A percentile compares a stretch with the other conserved stretches of the same genome.
These are phyloP conservation scores for Crotalus helleri DNA, from an alignment of 2,113 vertebrate species.

Conservation along the genomic window DNA sequence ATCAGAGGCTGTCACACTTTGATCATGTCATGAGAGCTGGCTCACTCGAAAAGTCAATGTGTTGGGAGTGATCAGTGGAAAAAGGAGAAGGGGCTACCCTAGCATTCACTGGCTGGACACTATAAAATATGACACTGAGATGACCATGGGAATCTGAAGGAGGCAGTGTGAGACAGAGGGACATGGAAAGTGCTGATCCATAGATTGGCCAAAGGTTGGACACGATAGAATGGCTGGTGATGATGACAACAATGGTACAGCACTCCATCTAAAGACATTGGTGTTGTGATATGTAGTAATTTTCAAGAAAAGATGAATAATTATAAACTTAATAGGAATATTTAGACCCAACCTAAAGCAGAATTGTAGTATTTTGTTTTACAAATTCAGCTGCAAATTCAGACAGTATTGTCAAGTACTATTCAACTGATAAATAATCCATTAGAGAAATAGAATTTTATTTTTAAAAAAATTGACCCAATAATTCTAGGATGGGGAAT, in stretches of 20 bases:
- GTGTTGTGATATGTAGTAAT: slow-evolving; percentile 5
- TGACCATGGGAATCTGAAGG: no score
- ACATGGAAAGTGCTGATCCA: not conserved
- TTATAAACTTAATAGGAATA: slow-evolving; percentile 12
- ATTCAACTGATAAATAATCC: not conserved
- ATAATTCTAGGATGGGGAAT: not conserved
- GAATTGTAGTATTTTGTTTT: not conserved
- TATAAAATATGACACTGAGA: not conserved
- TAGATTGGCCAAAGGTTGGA: not conserved
- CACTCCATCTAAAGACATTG: not conserved
- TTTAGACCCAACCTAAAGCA: not conserved
- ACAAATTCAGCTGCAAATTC: not conserved
- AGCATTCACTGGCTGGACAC: not conserved
- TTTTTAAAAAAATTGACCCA: not conserved
- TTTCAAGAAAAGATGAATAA: not conserved
- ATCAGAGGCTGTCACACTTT: not conserved
- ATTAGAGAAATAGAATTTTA: not conserved
- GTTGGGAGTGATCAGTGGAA: no score
- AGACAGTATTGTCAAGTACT: not conserved
- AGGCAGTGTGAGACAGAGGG: no score
- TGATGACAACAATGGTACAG: not conserved
- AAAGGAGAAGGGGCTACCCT: not conserved
- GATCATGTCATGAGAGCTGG: not conserved
- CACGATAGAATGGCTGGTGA: not conserved
- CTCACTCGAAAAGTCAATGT: not conserved